Percentiles rank a stretch among this genome's conserved stretches.
These are phyloP conservation scores for Bombus difficillimus DNA, from an alignment of 1,140 invertebrate genomes.

Conservation along the genomic window DNA sequence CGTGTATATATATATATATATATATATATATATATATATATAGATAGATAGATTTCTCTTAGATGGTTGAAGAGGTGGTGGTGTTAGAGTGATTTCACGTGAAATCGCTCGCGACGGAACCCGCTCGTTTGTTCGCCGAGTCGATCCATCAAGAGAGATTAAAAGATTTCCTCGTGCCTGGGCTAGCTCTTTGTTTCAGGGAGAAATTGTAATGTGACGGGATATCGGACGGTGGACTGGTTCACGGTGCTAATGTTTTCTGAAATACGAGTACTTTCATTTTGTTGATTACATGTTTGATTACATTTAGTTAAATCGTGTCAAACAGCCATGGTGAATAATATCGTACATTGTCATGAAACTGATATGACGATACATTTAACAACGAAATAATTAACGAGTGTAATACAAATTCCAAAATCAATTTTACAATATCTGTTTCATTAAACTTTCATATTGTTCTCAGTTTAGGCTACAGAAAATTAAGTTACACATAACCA, in stretches of 20 bases:
- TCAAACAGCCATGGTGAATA: not conserved
- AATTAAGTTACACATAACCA: not conserved
- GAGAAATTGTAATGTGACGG: not conserved
- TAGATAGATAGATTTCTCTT: not conserved
- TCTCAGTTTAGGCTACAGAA: too few species aligned
- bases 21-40: not conserved
- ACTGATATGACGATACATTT: not conserved
- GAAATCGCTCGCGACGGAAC: not conserved
- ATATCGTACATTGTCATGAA: not conserved
- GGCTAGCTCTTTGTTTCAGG: not conserved
- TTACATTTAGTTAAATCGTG: not conserved
- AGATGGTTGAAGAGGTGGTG: not conserved
- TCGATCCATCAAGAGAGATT: slow-evolving; percentile 15
- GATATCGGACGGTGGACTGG: not conserved
- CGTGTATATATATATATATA: too few species aligned
- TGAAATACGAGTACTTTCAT: not conserved
- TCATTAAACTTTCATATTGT: not conserved
- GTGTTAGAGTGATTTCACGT: slow-evolving; percentile 17
- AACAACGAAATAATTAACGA: not conserved
- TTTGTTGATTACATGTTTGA: not conserved
- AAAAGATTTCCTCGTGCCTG: not conserved
- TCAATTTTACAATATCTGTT: too few species aligned
- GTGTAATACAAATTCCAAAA: not conserved
- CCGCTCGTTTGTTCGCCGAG: not conserved
- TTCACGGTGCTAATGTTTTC: not conserved